phyloP scores from a whole-genome alignment of 2,113 vertebrate genomes.

The Uria lomvia region DNA sequence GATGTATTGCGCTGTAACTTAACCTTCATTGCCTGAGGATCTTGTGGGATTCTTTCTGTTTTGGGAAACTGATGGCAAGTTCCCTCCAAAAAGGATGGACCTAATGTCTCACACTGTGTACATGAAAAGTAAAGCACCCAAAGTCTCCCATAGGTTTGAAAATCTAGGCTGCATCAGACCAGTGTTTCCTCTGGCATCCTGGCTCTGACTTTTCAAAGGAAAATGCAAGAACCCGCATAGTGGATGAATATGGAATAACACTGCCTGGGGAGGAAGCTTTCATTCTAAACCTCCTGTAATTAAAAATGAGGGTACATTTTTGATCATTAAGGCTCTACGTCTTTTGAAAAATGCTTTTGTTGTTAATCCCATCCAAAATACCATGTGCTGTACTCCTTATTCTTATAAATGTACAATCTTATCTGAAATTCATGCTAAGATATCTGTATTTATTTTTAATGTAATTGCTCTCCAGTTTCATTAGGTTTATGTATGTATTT shows the following conservation, averaged over 20 bases:
- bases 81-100: neutral
- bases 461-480: neutral
- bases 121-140: neutral
- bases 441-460: neutral
- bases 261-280: neutral
- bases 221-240: constrained; percentile 59
- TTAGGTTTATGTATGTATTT: neutral
- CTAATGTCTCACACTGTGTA: neutral
- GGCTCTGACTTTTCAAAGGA: neutral
- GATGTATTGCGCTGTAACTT: neutral
- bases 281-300: neutral
- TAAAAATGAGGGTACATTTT: neutral
- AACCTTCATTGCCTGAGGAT: neutral
- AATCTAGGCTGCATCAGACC: neutral
- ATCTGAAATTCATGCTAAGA: neutral
- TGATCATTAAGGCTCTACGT: neutral
- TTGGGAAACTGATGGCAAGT: neutral
- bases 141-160: neutral
- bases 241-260: constrained; percentile 40
- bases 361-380: neutral
- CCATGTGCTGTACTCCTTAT: neutral
- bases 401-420: neutral
- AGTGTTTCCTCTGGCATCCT: neutral
- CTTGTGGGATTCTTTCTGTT: neutral
- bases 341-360: neutral